phyloP scores from a whole-genome alignment of 30 jellyfish, hydroid and myxozoan genomes.

The Haliclystus octoradiatus region DNA sequence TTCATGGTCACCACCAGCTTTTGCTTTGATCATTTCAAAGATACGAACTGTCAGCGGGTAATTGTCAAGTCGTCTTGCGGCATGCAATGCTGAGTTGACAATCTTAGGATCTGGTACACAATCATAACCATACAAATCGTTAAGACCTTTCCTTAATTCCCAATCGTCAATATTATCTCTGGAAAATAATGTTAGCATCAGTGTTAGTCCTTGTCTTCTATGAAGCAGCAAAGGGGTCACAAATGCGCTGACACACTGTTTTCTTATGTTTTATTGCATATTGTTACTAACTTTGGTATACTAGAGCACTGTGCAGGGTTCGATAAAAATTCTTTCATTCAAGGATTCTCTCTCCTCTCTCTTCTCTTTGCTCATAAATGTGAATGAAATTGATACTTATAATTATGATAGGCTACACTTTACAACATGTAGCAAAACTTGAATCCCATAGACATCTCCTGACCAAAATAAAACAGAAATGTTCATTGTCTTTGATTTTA shows the following conservation, averaged over 20 bases:
- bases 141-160: slow-evolving; percentile 90
- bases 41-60: slow-evolving; percentile 83
- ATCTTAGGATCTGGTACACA: slow-evolving; percentile 96
- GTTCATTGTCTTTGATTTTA: no score
- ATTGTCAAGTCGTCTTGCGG: slow-evolving; percentile 72
- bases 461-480: no score
- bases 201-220: neutral
- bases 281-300: neutral
- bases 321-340: neutral
- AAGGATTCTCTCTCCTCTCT: neutral
- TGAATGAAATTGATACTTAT: neutral
- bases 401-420: neutral
- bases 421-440: neutral
- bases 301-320: neutral
- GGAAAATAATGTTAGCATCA: neutral
- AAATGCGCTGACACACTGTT: neutral
- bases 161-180: slow-evolving; percentile 78
- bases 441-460: no score
- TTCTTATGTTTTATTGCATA: neutral
- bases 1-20: slow-evolving; percentile 55
- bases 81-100: slow-evolving; percentile 72
- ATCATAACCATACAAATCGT: slow-evolving; percentile 84
- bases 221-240: neutral
- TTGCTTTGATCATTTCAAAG: slow-evolving; percentile 73
- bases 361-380: neutral